A percentile compares a stretch with the other conserved stretches of the same genome.
These are phyloP conservation scores for Melanostoma scalare DNA, from an alignment of 2,888 invertebrate genomes.

Conservation along the genomic window DNA sequence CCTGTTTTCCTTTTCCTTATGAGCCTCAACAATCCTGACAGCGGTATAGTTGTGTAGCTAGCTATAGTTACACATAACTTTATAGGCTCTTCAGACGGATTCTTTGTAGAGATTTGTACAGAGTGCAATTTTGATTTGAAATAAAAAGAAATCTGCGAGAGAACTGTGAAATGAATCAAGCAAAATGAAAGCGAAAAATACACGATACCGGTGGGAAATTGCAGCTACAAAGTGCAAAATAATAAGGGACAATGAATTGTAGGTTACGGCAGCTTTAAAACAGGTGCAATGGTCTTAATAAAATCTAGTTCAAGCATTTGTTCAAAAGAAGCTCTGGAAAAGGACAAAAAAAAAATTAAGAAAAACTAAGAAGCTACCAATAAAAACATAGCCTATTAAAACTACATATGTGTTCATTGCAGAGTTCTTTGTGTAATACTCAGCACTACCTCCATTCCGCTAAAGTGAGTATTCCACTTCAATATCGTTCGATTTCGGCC, in stretches of 20 bases:
- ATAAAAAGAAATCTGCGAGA: slow-evolving; percentile 30
- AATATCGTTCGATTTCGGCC: too few relatives aligned
- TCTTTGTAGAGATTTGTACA: slow-evolving; percentile 46
- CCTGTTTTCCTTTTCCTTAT: slow-evolving; percentile 57
- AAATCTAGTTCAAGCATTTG: too few relatives aligned
- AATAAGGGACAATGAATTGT: slow-evolving; percentile 9
- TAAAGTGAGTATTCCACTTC: too few relatives aligned
- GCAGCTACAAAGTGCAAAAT: background rate
- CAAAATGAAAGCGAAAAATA: slow-evolving; percentile 46
- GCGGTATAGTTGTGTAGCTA: slow-evolving; percentile 12
- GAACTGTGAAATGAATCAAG: slow-evolving; percentile 15
- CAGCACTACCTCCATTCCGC: too few relatives aligned
- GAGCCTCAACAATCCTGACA: slow-evolving; percentile 19
- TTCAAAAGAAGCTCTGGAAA: too few relatives aligned
- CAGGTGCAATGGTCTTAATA: slow-evolving; percentile 2
- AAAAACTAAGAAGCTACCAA: too few relatives aligned
- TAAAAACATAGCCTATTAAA: too few relatives aligned
- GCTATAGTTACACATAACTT: background rate
- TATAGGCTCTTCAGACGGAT: slow-evolving; percentile 26
- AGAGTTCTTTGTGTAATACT: too few relatives aligned
- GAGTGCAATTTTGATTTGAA: slow-evolving; percentile 47
- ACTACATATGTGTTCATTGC: too few relatives aligned
- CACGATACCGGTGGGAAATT: slow-evolving; percentile 18
- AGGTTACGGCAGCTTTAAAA: slow-evolving; percentile 11
- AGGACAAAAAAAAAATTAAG: too few relatives aligned